Evolutionary conservation across 1,140 invertebrate genomes (phyloP), one percentile per base, ranked within the genome.

Genomic region (Bombus vancouverensis): DNA sequence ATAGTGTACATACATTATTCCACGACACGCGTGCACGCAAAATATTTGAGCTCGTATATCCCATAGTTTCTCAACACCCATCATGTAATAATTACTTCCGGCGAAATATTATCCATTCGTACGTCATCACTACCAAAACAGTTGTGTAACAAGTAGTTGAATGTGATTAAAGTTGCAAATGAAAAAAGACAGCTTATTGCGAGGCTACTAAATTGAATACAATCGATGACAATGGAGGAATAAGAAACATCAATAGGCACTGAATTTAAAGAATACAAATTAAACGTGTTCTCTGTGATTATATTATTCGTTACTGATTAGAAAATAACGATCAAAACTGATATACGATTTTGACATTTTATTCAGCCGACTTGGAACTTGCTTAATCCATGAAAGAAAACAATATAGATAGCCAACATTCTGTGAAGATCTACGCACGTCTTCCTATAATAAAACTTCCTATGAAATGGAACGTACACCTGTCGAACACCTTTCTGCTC

Each of bases 11-110:
- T 65, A 66, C 62, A 76, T 76, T 34, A 73, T 81, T 76, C 37
- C 37, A 66, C 65, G 74, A 53, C 28, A 75, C 18, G 70, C 42
- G 74, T 77, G 65, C 81, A 81, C 78, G 81, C 85, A 78, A 89
- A 89, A 57, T 86, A 65, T 82, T 89, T 78, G 44, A 71, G 65
- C 70, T 87, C 62, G 39, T 89, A 68, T 73, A 89, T 62, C 32
- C 28, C 28, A 87, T 28, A 44, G 73, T 72, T 62, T 68, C 34
- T 53, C 78, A 25, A 57, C 76, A 39, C 76, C 44, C 39, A 73
- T 73, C 71, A 68, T 42, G n/a, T 74, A 74, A 75, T 81, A 81
- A 85, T 75, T 75, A 81, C 44, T 81, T 85, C 79, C 84, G 76
- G 83, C 0, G 37, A 42, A 28, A 53, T 85, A 68, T 68, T 74